Evolutionary conservation across 2,888 invertebrate species (phyloP).

Genomic region (Odontothrips loti): DNA sequence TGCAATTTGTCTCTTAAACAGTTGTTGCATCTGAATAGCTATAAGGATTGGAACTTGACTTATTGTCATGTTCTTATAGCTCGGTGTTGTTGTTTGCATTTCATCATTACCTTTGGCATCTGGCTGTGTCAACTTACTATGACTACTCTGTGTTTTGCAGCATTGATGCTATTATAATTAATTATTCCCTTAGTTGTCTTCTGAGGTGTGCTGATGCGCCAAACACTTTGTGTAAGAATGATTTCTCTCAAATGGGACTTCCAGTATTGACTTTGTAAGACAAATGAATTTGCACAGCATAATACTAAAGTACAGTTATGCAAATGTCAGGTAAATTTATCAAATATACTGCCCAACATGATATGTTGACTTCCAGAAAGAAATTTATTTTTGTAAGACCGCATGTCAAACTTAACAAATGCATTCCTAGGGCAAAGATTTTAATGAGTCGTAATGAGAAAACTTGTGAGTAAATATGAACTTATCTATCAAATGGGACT

Average conservation of each 20-base stretch:
- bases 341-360: conserved; percentile 41
- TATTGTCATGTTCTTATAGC: conserved; percentile 7
- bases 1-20: neutral
- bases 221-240: conserved; percentile 23
- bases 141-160: conserved; percentile 23
- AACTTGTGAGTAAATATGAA: conserved; percentile 37
- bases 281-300: conserved; percentile 37
- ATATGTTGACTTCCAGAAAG: conserved; percentile 41
- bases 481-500: conserved; percentile 38
- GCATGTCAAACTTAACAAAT: conserved; percentile 41
- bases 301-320: conserved; percentile 38
- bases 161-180: conserved; percentile 14
- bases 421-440: conserved; percentile 41
- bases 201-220: conserved; percentile 10
- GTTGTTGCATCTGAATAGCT: conserved; percentile 14
- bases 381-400: conserved; percentile 41
- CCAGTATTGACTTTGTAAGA: conserved; percentile 22
- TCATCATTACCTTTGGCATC: conserved; percentile 18
- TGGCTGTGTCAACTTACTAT: conserved; percentile 12
- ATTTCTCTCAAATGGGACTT: conserved; percentile 15
- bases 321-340: conserved; percentile 38
- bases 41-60: neutral
- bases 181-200: conserved; percentile 13
- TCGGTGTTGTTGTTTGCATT: conserved; percentile 17
- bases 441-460: conserved; percentile 39